These are phyloP conservation scores for Pocillopora meandrina DNA, from an alignment of 92 coral and sea anemone genomes.

Conservation along the genomic window DNA sequence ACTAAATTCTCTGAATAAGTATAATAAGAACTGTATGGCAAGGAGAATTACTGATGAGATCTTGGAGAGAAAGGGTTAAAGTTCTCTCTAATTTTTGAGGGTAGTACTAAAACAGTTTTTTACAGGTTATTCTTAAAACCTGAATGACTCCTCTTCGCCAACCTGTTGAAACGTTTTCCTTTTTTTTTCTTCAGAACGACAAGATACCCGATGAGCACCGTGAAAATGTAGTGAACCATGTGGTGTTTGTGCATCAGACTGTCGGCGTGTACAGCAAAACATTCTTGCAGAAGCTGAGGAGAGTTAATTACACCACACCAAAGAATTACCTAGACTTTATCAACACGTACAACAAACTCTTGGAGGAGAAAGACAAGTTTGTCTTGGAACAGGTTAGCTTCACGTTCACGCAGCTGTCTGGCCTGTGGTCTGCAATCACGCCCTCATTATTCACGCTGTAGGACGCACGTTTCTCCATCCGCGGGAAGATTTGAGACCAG, in stretches of 20 bases:
- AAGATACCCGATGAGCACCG: slow-evolving; percentile 97
- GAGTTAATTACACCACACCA: slow-evolving; percentile 98
- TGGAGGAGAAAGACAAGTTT: slow-evolving; percentile 96
- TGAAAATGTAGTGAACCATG: slow-evolving; percentile 95
- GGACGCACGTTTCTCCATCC: too few relatives aligned
- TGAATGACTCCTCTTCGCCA: background rate
- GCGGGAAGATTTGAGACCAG: too few relatives aligned
- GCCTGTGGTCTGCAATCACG: background rate
- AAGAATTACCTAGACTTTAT: slow-evolving; percentile 99
- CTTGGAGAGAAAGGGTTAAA: too few relatives aligned
- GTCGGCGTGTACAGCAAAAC: slow-evolving; percentile 88
- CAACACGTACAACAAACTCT: slow-evolving; percentile 93
- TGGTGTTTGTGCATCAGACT: slow-evolving; percentile 97
- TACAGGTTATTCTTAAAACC: too few relatives aligned
- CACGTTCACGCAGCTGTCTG: background rate
- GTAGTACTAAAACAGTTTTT: too few relatives aligned
- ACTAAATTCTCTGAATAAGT: too few relatives aligned
- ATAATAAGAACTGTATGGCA: too few relatives aligned
- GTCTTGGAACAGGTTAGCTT: slow-evolving; percentile 89
- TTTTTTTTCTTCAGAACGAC: slow-evolving; percentile 71
- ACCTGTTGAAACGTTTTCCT: background rate
- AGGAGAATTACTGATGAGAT: too few relatives aligned
- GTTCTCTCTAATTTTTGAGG: too few relatives aligned
- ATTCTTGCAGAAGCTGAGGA: slow-evolving; percentile 90
- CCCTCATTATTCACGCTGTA: background rate